Evolutionary conservation across 1,140 invertebrate species (phyloP), one percentile per base, ranked within the genome.

Genomic region (Euwallacea similis): DNA sequence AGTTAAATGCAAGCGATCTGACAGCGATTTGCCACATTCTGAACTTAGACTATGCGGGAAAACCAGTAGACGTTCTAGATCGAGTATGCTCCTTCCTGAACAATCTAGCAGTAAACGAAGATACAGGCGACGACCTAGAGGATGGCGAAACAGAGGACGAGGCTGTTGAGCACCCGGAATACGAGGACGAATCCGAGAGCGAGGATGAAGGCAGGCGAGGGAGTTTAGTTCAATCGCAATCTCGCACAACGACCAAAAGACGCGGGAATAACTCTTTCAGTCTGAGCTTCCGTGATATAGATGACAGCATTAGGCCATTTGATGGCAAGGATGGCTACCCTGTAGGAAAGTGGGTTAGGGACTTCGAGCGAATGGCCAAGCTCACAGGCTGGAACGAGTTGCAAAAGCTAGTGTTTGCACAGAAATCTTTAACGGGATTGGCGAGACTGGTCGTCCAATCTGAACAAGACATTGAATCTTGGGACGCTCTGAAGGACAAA

Each of bases 341-440:
- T 3, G 56, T 77, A 0, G 21, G 56, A 54, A 71, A 66, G 46
- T 78, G 75, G 75, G 55, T 79, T 2, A 43, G 43, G 0, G 78
- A 78, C 41, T 78, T 79, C 60, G 76, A 79, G 46, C 75, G 78
- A 59, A 73, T 61, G 8, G 72, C 75, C 1, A 44, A 42, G 13
- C 15, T 76, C 7, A 58, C 70, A 8, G 61, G 55, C 11, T 78
- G 75, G 76, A 72, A 66, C 41, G 75, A 76, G 13, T 56, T 78
- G 8, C 76, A 78, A 58, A 78, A 76, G 60, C 63, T 75, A 47
- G 60, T 78, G 21, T 77, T 72, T 58, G 73, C 73, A 2, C 76
- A 77, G 70, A 72, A 74, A 41, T 73, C 63, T 7, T 61, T 76
- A 21, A 54, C 9, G 7, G 77, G 76, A 9, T 15, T 73, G 11